Evolutionary conservation across 2,113 vertebrate genomes (phyloP).

Genomic region (Clarias batrachus): DNA sequence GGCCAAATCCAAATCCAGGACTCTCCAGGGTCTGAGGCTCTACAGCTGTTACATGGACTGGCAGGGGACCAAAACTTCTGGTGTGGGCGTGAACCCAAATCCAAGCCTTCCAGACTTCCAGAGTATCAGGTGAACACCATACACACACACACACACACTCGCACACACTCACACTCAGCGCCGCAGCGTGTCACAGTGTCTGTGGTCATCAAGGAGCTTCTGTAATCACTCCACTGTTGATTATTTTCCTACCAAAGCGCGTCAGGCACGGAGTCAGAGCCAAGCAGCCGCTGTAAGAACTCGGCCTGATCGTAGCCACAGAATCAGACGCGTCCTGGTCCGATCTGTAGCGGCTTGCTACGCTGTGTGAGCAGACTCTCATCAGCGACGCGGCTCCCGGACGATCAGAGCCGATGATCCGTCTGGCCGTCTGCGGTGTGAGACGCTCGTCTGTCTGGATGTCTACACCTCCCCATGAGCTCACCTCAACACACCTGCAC

Average conservation of each 20-base stretch:
- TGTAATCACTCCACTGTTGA: not conserved
- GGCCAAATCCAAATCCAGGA: not conserved
- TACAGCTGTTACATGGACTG: not conserved
- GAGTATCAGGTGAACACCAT: not conserved
- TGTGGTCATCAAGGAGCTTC: not conserved
- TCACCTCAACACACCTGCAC: no score
- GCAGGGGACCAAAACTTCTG: conserved; percentile 1
- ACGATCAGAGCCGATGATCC: no score
- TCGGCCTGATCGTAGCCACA: no score
- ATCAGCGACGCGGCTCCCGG: no score
- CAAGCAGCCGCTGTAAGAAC: no score
- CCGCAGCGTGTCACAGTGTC: not conserved
- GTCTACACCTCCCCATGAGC: no score
- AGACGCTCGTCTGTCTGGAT: no score
- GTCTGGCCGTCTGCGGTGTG: no score
- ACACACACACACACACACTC: not conserved
- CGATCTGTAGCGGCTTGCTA: no score
- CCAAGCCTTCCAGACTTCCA: not conserved
- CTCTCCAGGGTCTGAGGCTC: not conserved
- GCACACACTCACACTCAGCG: conserved; percentile 3
- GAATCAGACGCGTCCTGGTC: no score
- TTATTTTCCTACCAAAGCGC: not conserved
- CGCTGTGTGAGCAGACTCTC: no score
- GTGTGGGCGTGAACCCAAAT: conserved; percentile 6
- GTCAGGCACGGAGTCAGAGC: not conserved